Conservation (phyloP, 2,113 vertebrate species). For the Cyanoramphus novaezelandiae region DNA sequence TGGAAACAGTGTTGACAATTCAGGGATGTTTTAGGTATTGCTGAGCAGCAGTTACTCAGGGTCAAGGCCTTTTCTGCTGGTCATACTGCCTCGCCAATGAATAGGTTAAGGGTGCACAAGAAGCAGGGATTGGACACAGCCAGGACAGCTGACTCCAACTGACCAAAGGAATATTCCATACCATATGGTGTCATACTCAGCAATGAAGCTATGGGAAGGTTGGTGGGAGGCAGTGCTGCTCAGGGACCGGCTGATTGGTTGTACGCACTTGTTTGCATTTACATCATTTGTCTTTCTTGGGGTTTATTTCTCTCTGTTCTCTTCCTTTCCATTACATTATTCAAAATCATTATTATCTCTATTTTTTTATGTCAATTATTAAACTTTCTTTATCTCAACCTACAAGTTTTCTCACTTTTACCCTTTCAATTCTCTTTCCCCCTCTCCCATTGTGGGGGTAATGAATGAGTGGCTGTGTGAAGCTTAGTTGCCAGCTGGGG, state of each 20-base stretch:
- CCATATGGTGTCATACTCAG: background rate
- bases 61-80: background rate
- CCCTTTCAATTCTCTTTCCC: background rate
- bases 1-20: background rate
- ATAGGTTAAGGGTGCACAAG: background rate
- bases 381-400: background rate
- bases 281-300: background rate
- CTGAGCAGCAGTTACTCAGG: background rate
- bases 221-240: background rate
- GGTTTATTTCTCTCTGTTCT: background rate
- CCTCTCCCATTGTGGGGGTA: rapidly evolving
- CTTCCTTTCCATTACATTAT: background rate
- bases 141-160: background rate
- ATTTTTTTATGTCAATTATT: background rate
- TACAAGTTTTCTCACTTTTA: background rate
- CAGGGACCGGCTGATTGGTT: rapidly evolving
- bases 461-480: background rate
- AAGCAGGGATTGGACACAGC: background rate
- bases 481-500: background rate
- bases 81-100: background rate
- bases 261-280: background rate
- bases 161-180: background rate
- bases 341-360: too few species aligned
- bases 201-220: background rate
- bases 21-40: background rate